A percentile compares a stretch with the other conserved stretches of the same genome.
These are phyloP conservation scores for Drosophila parthenogenetica DNA, from an alignment of 2,888 invertebrate genomes.

Conservation along the genomic window DNA sequence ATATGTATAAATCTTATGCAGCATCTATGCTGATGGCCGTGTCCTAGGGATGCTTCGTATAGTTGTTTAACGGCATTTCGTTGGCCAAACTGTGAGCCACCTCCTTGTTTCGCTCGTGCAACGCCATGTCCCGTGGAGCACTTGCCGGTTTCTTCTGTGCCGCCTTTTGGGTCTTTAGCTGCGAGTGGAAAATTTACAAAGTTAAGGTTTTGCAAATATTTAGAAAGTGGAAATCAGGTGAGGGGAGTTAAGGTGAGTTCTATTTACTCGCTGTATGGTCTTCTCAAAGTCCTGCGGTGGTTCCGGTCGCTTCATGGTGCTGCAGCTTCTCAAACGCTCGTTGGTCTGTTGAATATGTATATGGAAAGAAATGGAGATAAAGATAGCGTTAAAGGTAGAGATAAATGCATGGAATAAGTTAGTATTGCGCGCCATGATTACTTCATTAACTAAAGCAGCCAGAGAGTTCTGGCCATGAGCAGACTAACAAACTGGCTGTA, in stretches of 20 bases:
- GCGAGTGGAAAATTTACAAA: background rate
- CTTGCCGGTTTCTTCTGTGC: constrained; percentile 83
- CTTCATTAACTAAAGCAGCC: constrained; percentile 65
- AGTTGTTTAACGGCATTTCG: constrained; percentile 84
- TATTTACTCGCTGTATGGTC: constrained; percentile 85
- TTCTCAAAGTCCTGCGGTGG: constrained; percentile 85
- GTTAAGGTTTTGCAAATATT: constrained; percentile 11
- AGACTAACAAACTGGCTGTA: constrained; percentile 5
- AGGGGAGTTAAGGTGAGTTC: background rate
- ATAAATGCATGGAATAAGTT: constrained; percentile 44
- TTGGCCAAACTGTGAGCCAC: constrained; percentile 82
- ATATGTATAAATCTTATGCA: constrained; percentile 53
- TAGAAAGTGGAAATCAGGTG: background rate
- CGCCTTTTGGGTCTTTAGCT: constrained; percentile 85
- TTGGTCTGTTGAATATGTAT: constrained; percentile 74
- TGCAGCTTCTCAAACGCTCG: constrained; percentile 83
- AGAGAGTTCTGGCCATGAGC: background rate
- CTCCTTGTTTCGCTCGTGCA: constrained; percentile 83
- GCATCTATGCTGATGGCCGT: constrained; percentile 68
- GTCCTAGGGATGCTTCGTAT: constrained; percentile 84
- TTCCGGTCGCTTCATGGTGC: constrained; percentile 84
- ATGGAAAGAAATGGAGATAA: no score
- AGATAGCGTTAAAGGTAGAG: constrained; percentile 1
- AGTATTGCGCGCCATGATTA: constrained; percentile 56
- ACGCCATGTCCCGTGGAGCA: constrained; percentile 77